Conservation (phyloP, 2,888 invertebrate species). For the Gari tellinella region DNA sequence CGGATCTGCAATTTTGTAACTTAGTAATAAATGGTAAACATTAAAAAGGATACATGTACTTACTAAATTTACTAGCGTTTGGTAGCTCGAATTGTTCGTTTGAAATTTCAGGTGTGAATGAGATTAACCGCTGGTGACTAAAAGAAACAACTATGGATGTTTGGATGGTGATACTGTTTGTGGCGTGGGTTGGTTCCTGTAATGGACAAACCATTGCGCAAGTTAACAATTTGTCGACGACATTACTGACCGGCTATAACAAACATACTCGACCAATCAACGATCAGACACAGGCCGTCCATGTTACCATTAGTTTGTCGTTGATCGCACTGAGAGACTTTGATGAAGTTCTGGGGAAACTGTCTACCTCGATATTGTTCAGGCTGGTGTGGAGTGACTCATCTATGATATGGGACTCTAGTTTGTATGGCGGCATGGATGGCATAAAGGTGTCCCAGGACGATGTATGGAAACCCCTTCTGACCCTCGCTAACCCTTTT, state of each 20-base stretch:
- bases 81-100: too few species aligned
- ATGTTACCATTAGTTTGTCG: background rate
- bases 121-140: too few species aligned
- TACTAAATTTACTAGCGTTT: too few species aligned
- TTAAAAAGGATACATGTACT: too few species aligned
- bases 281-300: slow-evolving; percentile 11
- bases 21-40: too few species aligned
- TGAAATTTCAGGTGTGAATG: too few species aligned
- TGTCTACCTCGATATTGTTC: slow-evolving; percentile 13
- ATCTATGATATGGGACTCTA: slow-evolving; percentile 3
- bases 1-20: too few species aligned
- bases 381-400: slow-evolving; percentile 7
- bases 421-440: slow-evolving; percentile 2
- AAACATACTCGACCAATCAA: slow-evolving; percentile 15
- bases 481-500: slow-evolving; percentile 14
- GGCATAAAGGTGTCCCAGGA: slow-evolving; percentile 5
- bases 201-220: too few species aligned
- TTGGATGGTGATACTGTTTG: too few species aligned
- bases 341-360: slow-evolving; percentile 10
- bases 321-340: slow-evolving; percentile 9
- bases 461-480: slow-evolving; percentile 13
- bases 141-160: too few species aligned
- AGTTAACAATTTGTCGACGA: background rate
- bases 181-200: too few species aligned
- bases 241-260: slow-evolving; percentile 12